phyloP scores from a whole-genome alignment of 2,113 vertebrate species.

The Cephalopterus ornatus region DNA sequence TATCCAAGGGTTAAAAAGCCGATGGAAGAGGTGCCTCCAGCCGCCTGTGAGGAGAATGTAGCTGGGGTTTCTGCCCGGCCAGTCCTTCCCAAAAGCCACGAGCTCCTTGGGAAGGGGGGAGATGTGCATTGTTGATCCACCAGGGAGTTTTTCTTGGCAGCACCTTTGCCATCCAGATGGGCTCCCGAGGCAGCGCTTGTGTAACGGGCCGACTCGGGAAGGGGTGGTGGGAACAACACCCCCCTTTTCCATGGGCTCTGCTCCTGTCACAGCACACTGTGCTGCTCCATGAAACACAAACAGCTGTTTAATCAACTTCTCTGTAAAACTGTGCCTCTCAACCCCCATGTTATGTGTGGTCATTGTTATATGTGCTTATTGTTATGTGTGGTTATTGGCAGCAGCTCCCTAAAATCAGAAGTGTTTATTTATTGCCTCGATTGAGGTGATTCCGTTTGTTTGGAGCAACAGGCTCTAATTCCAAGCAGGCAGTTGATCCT shows the following conservation, averaged over 20 bases:
- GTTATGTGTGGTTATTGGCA: neutral
- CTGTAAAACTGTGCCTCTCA: neutral
- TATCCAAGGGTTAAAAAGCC: conserved; percentile 1
- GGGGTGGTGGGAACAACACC: neutral
- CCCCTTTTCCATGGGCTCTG: neutral
- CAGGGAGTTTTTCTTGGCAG: conserved; percentile 68
- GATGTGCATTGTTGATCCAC: conserved; percentile 39
- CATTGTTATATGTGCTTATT: neutral
- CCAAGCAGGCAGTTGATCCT: neutral
- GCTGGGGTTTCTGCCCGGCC: neutral
- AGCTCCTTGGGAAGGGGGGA: conserved; percentile 34
- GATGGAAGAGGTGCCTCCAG: neutral
- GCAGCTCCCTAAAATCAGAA: neutral
- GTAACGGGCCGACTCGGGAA: conserved; percentile 38
- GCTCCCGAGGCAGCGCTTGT: conserved; percentile 40
- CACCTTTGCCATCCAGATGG: conserved; percentile 52
- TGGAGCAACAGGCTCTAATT: neutral
- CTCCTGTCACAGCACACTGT: neutral
- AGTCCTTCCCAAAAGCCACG: conserved; percentile 23
- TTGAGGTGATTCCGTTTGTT: neutral
- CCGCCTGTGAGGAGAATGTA: neutral
- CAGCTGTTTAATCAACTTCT: neutral
- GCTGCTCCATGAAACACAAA: neutral
- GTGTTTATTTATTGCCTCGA: neutral
- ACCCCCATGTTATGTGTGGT: neutral